Conservation (phyloP, 2,113 vertebrate species). For the Gasterosteus nipponicus region DNA sequence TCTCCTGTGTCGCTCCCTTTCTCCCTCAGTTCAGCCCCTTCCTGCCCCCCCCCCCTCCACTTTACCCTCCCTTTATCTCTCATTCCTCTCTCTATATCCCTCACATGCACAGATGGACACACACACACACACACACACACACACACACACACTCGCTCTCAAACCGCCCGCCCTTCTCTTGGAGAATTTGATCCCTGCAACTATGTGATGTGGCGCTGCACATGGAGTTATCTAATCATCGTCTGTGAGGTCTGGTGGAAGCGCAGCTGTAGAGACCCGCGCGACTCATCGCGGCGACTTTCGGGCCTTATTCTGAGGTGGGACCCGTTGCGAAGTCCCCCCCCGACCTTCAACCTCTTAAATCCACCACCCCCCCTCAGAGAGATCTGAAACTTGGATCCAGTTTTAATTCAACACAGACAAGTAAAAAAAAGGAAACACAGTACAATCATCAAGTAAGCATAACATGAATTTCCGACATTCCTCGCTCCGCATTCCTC, state of each 20-base stretch:
- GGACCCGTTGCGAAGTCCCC: slow-evolving; percentile 27
- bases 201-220: slow-evolving; percentile 71
- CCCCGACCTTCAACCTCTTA: neutral
- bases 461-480: slow-evolving; percentile 56
- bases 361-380: neutral
- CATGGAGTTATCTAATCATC: slow-evolving; percentile 71
- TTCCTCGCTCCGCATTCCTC: slow-evolving; percentile 26
- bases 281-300: neutral
- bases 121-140: slow-evolving; percentile 14
- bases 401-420: slow-evolving; percentile 67
- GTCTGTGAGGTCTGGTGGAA: slow-evolving; percentile 15
- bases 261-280: slow-evolving; percentile 53
- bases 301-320: slow-evolving; percentile 41
- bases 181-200: slow-evolving; percentile 76
- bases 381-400: slow-evolving; percentile 25
- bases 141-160: neutral
- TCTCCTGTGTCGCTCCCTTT: slow-evolving; percentile 66
- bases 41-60: slow-evolving; percentile 41
- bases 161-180: slow-evolving; percentile 44
- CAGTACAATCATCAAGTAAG: slow-evolving; percentile 56
- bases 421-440: slow-evolving; percentile 23
- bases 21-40: slow-evolving; percentile 65
- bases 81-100: slow-evolving; percentile 61
- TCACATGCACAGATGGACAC: slow-evolving; percentile 68
- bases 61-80: slow-evolving; percentile 69